Percentiles rank a stretch among this genome's conserved stretches.
phyloP scores from a whole-genome alignment of 2,113 vertebrate species.

The Columba livia region DNA sequence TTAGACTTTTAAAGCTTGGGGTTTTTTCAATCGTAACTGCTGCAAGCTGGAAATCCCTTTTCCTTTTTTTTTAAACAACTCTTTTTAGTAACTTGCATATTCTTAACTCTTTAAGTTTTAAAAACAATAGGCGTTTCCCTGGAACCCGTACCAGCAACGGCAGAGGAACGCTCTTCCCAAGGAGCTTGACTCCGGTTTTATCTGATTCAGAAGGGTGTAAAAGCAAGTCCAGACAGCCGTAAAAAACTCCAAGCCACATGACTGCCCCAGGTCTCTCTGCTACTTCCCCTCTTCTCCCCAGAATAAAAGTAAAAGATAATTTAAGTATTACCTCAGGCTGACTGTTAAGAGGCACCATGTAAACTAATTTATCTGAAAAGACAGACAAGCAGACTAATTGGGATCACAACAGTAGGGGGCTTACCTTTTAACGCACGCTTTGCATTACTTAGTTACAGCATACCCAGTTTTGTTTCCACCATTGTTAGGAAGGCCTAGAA shows the following conservation, averaged over 20 bases:
- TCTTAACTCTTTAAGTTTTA: neutral
- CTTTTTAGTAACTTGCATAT: neutral
- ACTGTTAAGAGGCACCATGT: neutral
- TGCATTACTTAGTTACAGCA: neutral
- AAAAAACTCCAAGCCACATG: neutral
- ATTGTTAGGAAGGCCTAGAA: neutral
- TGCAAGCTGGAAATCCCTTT: neutral
- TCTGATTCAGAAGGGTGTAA: neutral
- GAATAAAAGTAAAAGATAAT: neutral
- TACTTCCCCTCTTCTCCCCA: neutral
- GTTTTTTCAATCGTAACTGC: rapidly evolving
- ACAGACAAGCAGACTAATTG: neutral
- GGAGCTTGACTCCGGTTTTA: neutral
- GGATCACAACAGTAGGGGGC: neutral
- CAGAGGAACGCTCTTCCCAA: neutral
- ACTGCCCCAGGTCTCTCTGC: neutral
- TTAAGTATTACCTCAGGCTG: neutral
- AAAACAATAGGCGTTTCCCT: neutral
- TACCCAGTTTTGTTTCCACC: neutral
- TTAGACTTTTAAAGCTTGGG: neutral
- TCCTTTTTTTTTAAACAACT: neutral
- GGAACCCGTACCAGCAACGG: neutral
- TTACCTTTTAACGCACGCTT: neutral
- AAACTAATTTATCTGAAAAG: neutral
- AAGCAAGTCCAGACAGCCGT: neutral